Conservation (phyloP, 1,140 invertebrate species). For the Tetragonula clypearis region DNA sequence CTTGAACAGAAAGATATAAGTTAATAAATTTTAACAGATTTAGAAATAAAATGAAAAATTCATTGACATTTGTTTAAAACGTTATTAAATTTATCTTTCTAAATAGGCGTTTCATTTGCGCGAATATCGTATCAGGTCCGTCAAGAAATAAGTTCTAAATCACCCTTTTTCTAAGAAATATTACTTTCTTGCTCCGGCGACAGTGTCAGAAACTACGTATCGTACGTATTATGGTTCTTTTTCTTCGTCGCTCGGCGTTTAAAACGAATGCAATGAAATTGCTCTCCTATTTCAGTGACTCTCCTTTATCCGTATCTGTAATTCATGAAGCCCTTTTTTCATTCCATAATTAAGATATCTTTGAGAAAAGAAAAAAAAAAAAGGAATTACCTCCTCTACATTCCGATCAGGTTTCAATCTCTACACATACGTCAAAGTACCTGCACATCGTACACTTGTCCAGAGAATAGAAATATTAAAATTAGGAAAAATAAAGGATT, state of each 20-base stretch:
- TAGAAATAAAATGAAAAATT: background rate
- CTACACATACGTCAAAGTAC: background rate
- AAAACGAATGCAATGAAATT: constrained; percentile 41
- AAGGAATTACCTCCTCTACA: background rate
- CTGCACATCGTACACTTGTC: background rate
- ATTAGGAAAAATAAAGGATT: background rate
- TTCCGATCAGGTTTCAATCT: background rate
- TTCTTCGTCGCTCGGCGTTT: constrained; percentile 1
- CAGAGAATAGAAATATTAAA: background rate
- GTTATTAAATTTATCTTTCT: background rate
- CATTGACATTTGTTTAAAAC: background rate
- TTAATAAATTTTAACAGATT: background rate
- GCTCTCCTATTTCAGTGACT: constrained; percentile 11
- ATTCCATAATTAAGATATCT: background rate
- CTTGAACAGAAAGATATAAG: background rate
- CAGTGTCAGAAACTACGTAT: background rate
- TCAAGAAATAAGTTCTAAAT: background rate
- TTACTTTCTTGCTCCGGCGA: constrained; percentile 25
- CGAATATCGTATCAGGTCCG: background rate
- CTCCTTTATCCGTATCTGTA: background rate
- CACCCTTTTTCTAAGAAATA: constrained; percentile 22
- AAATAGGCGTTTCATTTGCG: background rate
- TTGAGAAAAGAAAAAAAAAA: background rate
- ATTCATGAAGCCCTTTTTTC: background rate
- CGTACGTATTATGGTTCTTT: background rate